Conservation (phyloP, 1,140 invertebrate genomes). For the Camponotus pennsylvanicus region DNA sequence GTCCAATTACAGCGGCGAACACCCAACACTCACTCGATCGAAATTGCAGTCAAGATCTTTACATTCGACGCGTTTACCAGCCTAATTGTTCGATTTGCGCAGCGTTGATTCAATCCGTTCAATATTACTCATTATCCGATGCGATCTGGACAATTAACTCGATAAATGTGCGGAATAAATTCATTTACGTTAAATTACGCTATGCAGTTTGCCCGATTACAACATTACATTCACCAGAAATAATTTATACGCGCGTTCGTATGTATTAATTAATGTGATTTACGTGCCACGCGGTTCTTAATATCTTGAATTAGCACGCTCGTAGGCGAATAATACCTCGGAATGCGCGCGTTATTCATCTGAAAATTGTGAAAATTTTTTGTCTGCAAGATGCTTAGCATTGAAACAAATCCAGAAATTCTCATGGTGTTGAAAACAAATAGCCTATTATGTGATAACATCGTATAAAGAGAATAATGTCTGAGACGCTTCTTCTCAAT, state of each 20-base stretch:
- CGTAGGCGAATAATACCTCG: background rate
- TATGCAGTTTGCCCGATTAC: slow-evolving; percentile 9
- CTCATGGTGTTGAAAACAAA: background rate
- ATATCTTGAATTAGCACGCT: slow-evolving; percentile 24
- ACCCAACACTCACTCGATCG: background rate
- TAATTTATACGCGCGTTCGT: slow-evolving; percentile 28
- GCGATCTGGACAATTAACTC: background rate
- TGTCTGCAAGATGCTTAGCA: background rate
- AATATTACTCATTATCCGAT: slow-evolving; percentile 29
- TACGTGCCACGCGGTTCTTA: background rate
- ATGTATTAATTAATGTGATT: slow-evolving; percentile 43
- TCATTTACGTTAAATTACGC: slow-evolving; percentile 5
- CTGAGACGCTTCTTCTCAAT: background rate
- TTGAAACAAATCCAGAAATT: background rate
- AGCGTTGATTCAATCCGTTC: slow-evolving; percentile 20
- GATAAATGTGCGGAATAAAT: slow-evolving; percentile 18
- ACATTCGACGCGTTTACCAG: background rate
- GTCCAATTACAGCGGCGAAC: too few species aligned
- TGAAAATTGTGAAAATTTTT: background rate
- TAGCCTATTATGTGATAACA: background rate
- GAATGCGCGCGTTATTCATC: background rate
- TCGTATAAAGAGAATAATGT: background rate
- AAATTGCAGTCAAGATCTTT: slow-evolving; percentile 1
- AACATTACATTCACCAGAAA: background rate
- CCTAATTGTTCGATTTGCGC: background rate